Evolutionary conservation across 2,797 vertebrate genomes (phyloP), one percentile per base, ranked within the genome.

Genomic region (Lophotriccus pileatus): DNA sequence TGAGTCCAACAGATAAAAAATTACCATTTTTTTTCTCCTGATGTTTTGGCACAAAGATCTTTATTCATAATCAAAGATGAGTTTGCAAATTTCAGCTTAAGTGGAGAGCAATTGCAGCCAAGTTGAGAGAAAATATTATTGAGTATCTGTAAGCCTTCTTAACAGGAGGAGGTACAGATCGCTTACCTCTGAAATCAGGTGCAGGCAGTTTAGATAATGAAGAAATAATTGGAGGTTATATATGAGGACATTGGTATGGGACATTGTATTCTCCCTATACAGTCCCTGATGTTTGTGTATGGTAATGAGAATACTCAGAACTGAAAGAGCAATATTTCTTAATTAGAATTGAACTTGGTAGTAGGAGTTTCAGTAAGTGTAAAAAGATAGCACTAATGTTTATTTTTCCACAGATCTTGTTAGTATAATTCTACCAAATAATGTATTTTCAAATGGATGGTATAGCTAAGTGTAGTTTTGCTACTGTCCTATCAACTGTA

Each of bases 301-400:
- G 17, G 24, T 37, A 36, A 32, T 30, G 16, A 69, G n/a, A 78
- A 68, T 30, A 8, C 4, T 72, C 28, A 59, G 63, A 69, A 39
- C 1, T 2, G 8, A 84, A 32, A 20, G 8, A 76, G 1, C 8
- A 34, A 3, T 58, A 17, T 66, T 90, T 85, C 19, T 72, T n/a
- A 70, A 50, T 36, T 70, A 70, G n/a, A 75, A 20, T 16, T 28
- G 28, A 72, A 44, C 12, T 28, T 59, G 34, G 17, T 64, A 41
- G 6, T 52, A 6, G 0, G 4, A 76, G 5, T 72, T 91, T 68
- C 10, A 66, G 8, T 13, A 79, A 25, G 4, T 24, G 7, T 0
- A 2, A 36, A 32, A 56, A 59, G 22, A 36, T 8, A 63, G 12
- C 10, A 12, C 4, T 41, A 64, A 39, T 12, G 13, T 34, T 22